Evolutionary conservation across 2,888 invertebrate genomes (phyloP).

Genomic region (Troides aeacus): DNA sequence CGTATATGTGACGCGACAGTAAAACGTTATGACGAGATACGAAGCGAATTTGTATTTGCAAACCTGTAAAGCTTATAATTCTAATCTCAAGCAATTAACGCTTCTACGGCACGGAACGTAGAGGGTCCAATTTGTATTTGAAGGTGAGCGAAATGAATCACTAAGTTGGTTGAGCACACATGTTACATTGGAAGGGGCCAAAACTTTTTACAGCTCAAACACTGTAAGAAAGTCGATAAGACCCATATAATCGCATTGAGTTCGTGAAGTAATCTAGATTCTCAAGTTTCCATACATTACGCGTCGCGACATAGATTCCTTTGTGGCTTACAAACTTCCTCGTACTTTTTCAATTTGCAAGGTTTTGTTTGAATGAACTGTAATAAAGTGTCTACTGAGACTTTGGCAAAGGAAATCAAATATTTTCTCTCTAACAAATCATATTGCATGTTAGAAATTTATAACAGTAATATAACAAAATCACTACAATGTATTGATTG

Average conservation of each 20-base stretch:
- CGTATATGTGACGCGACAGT: slow-evolving; percentile 56
- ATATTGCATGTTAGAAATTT: too few species aligned
- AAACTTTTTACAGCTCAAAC: slow-evolving; percentile 72
- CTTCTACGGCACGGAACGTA: slow-evolving; percentile 35
- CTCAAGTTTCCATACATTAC: slow-evolving; percentile 35
- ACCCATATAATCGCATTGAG: slow-evolving; percentile 58
- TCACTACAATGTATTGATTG: too few species aligned
- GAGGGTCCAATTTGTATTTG: slow-evolving; percentile 26
- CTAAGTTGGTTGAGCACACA: slow-evolving; percentile 51
- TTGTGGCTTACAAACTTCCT: slow-evolving; percentile 29
- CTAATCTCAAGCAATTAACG: slow-evolving; percentile 30
- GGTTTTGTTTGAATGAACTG: slow-evolving; percentile 28
- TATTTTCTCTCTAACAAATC: background rate
- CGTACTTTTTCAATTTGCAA: slow-evolving; percentile 30
- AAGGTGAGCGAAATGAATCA: slow-evolving; percentile 31
- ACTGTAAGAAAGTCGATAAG: slow-evolving; percentile 68
- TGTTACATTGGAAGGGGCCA: slow-evolving; percentile 59
- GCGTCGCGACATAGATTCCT: slow-evolving; percentile 30
- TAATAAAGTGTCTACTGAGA: slow-evolving; percentile 24
- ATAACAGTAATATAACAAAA: too few species aligned
- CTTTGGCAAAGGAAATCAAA: slow-evolving; percentile 1
- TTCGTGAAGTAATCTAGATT: slow-evolving; percentile 48
- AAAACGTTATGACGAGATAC: slow-evolving; percentile 73
- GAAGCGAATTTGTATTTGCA: slow-evolving; percentile 56
- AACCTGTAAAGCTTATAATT: slow-evolving; percentile 35